A percentile compares a stretch with the other conserved stretches of the same genome.
Conservation (phyloP, 2,113 vertebrate species). For the Carettochelys insculpta region DNA sequence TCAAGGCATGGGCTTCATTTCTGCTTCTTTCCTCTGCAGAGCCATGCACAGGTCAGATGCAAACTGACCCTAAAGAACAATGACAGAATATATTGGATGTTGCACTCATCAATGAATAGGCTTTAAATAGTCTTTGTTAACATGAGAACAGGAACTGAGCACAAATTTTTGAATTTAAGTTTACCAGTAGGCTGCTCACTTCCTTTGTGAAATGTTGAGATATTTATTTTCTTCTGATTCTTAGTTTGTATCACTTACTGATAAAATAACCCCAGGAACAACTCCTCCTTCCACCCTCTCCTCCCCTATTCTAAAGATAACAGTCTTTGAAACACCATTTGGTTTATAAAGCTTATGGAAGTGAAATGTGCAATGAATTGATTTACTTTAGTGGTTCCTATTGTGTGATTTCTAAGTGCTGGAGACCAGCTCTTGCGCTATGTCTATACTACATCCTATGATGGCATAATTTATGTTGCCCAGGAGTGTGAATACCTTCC, state of each 20-base stretch:
- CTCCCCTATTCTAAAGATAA: conserved; percentile 7
- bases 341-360: neutral
- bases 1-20: neutral
- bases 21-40: neutral
- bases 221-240: neutral
- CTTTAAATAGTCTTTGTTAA: neutral
- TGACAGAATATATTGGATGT: neutral
- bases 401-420: conserved; percentile 47
- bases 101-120: neutral
- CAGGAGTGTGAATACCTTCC: too few species aligned
- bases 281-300: neutral
- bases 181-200: neutral
- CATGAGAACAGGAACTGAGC: neutral
- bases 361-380: conserved; percentile 24
- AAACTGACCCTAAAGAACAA: neutral
- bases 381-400: conserved; percentile 51
- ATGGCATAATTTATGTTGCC: too few species aligned
- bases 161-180: neutral
- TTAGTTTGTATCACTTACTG: neutral
- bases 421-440: neutral
- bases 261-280: conserved; percentile 28
- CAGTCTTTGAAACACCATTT: neutral
- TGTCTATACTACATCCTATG: too few species aligned
- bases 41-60: neutral
- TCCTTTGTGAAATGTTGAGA: neutral